Evolutionary conservation across 2,888 invertebrate species (phyloP), one percentile per base, ranked within the genome.

Genomic region (Zygogramma bicolorata): DNA sequence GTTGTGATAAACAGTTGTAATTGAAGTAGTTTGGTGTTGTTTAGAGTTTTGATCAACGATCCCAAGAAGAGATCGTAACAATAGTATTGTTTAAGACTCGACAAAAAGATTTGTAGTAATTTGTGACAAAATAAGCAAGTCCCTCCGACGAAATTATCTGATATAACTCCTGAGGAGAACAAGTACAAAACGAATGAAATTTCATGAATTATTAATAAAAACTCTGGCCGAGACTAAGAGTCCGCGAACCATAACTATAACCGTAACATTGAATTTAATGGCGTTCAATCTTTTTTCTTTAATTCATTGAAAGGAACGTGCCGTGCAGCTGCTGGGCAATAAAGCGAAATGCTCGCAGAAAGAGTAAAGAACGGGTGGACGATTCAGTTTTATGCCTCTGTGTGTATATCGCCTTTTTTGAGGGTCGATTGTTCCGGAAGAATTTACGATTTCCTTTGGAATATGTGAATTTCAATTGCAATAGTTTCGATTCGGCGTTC

Each of bases 191-290:
- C 42, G 20, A 65, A 71, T 68, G 40, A 65, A 75, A 68, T 70
- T 66, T 61, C 31, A 70, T 72, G 49, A 68, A 71, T 73, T 68
- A 73, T 68, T 42, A 59, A 65, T 73, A 31, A 65, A 68, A 68
- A 60, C 38, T 22, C 49, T 60, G 59, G 22, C 13, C 27, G 38
- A 27, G 29, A 40, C 46, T 63, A 2, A n/a, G 38, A 13, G 38
- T 10, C 7, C 46, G 6, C 46, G 49, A 29, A 42, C 49, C 46
- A 63, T 49, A 29, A 46, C 63, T 31, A 46, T 29, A 63, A 63
- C 31, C 29, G 20, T 15, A 13, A 22, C 31, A 69, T 73, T 62
- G 62, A 67, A 70, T 73, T 67, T 67, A 60, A 73, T 61, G n/a
- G 59, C 60, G 40, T 68, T 20, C 25, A 29, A 57, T 15, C 27